These are phyloP conservation scores for Lasaia peninsularis DNA, from an alignment of 1,140 invertebrate species.

Conservation along the genomic window DNA sequence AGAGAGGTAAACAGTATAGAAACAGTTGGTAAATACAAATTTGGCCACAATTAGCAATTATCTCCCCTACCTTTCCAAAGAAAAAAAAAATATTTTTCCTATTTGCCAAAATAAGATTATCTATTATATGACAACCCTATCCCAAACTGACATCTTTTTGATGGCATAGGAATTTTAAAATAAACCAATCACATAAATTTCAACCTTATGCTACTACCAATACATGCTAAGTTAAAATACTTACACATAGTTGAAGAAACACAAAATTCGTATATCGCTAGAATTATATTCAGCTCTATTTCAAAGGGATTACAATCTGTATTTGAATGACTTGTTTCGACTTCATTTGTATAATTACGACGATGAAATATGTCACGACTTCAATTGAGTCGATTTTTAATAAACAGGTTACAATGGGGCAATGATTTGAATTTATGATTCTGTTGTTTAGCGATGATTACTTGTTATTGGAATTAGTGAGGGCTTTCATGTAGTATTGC, in stretches of 20 bases:
- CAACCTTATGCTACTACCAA: neutral
- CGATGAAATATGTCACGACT: constrained; percentile 27
- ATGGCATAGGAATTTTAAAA: neutral
- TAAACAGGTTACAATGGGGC: constrained; percentile 22
- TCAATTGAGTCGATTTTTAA: constrained; percentile 28
- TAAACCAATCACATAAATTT: neutral
- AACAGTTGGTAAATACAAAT: too few species aligned
- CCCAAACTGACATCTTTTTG: constrained; percentile 8
- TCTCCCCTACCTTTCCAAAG: too few species aligned
- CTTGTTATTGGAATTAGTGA: constrained; percentile 8
- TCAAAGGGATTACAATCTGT: neutral
- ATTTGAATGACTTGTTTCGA: constrained; percentile 6
- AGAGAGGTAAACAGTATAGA: too few species aligned
- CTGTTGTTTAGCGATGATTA: constrained; percentile 18
- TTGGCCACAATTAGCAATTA: too few species aligned
- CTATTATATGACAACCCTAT: neutral
- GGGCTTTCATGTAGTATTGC: neutral
- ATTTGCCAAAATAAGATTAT: too few species aligned
- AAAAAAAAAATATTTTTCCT: too few species aligned
- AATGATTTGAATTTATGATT: constrained; percentile 23
- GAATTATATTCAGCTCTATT: neutral
- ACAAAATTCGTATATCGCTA: neutral
- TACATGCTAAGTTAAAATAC: neutral
- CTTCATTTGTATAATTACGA: constrained; percentile 31
- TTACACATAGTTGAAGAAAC: neutral